These are phyloP conservation scores for Lophura nycthemera DNA, from an alignment of 2,113 vertebrate species.

Conservation along the genomic window DNA sequence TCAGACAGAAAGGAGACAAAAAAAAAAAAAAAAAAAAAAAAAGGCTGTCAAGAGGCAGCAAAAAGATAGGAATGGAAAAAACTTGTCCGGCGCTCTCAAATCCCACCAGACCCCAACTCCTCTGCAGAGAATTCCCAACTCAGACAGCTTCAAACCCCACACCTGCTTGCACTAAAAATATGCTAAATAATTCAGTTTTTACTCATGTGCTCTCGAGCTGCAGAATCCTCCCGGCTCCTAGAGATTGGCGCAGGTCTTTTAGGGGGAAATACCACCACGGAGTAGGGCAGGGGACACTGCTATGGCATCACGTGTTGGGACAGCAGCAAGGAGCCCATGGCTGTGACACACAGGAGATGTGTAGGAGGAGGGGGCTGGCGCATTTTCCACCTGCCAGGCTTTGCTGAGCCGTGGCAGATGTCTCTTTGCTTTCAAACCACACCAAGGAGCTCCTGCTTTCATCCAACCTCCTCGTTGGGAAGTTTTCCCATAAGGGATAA, in stretches of 20 bases:
- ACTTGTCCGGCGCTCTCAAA: background rate
- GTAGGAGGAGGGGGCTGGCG: background rate
- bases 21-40: background rate
- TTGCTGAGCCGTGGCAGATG: background rate
- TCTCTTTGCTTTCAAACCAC: background rate
- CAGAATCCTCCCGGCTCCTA: background rate
- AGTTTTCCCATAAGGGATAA: background rate
- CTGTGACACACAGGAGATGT: background rate
- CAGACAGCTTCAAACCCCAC: background rate
- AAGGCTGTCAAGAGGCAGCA: background rate
- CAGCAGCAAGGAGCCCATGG: background rate
- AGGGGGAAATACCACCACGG: background rate
- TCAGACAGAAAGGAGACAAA: background rate
- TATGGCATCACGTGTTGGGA: rapidly evolving
- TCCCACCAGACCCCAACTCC: background rate
- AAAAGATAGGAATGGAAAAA: background rate
- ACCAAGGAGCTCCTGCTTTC: background rate
- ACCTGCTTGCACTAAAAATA: constrained; percentile 20
- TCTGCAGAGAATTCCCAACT: constrained; percentile 38
- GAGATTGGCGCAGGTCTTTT: rapidly evolving
- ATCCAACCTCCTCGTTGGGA: background rate
- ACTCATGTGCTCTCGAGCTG: background rate
- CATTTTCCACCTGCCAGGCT: background rate
- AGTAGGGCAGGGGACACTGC: rapidly evolving
- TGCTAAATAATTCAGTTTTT: constrained; percentile 44